Evolutionary conservation across 2,888 invertebrate genomes (phyloP).

Genomic region (Xestoiulus laeticollis): DNA sequence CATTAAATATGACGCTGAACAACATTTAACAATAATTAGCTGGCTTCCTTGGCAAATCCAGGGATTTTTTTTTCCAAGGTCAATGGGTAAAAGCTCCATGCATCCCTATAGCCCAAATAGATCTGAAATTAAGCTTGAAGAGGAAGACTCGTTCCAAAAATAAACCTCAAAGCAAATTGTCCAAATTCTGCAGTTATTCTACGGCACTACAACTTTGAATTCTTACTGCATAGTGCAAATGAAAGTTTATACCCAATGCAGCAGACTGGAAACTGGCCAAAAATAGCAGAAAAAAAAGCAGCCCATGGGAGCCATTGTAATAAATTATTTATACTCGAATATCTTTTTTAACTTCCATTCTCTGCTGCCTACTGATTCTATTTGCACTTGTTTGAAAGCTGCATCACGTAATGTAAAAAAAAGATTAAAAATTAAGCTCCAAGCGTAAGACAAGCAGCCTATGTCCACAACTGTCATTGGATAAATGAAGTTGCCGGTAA

Average conservation of each 20-base stretch:
- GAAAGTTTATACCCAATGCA: not conserved
- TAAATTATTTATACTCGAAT: not conserved
- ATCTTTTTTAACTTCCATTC: not conserved
- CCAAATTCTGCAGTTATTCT: not conserved
- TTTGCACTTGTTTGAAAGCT: not conserved
- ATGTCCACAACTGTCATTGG: not conserved
- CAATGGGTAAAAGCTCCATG: not conserved
- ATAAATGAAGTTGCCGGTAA: not conserved
- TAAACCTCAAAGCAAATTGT: not conserved
- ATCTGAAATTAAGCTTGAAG: not conserved
- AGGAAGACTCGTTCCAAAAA: not conserved
- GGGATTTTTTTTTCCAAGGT: not conserved
- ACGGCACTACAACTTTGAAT: not conserved
- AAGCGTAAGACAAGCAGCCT: not conserved
- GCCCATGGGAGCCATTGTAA: not conserved
- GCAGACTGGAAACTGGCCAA: not conserved
- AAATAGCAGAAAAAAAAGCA: not conserved
- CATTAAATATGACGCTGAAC: not conserved
- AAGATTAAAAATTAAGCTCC: not conserved
- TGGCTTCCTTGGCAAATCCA: not conserved
- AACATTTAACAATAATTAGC: conserved; percentile 31
- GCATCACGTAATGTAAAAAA: not conserved
- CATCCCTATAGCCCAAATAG: not conserved
- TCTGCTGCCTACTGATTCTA: not conserved
- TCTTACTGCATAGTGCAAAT: not conserved